Evolutionary conservation across 2,888 invertebrate species (phyloP), one percentile per base, ranked within the genome.

Genomic region (Epinotia ramella): DNA sequence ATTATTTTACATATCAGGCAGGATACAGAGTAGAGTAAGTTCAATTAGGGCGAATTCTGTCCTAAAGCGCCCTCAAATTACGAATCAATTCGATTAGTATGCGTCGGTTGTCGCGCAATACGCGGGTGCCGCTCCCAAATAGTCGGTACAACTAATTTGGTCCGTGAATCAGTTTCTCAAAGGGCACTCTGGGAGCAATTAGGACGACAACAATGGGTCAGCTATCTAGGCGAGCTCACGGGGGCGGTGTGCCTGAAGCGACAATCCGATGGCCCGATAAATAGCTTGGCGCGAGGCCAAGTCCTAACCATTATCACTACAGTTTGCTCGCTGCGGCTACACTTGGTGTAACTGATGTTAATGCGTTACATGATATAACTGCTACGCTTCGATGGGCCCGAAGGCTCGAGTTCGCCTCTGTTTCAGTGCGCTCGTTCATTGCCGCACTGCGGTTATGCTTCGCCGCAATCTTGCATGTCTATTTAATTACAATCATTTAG

Each of bases 141-240:
- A 76, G 71, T 67, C 62, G 59, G 66, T 73, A 57, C 57, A 68
- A 81, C 82, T 81, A 85, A 86, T 84, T 84, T 79, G 77, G 86
- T 80, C 76, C 78, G 83, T 89, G 90, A 90, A 86, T 91, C 89
- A 88, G 81, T 83, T 79, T 84, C 77, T 80, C 78, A 89, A 90
- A 90, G 90, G 88, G 87, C 81, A 80, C 77, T 68, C 78, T 60
- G 74, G 82, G 82, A 83, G 83, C 84, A 87, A 88, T 85, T 84
- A 87, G 85, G 84, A 84, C 86, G 80, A 84, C 83, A 86, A 84
- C 83, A 86, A 84, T 86, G 86, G 87, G 85, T 86, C 87, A 85
- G 83, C 81, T 83, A 88, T 85, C 84, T 83, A 79, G 78, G 81
- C 83, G 79, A 83, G 83, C 84, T 72, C 79, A 80, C 78, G 78